Evolutionary conservation across 2,113 vertebrate species (phyloP).

Genomic region (human (Homo sapiens)): GRCh38 chr14:64159001-64159500

Average conservation of each 20-base stretch:
- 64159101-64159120: neutral
- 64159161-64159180: neutral
- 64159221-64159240: neutral
- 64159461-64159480: neutral
- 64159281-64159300: neutral
- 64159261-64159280: neutral
- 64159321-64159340: constrained; percentile 83
- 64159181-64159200: neutral
- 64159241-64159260: neutral
- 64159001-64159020: neutral
- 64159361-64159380: constrained; percentile 77
- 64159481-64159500: too few relatives aligned
- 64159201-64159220: neutral
- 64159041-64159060: neutral
- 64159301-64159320: constrained; percentile 84
- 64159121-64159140: neutral
- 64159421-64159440: constrained; percentile 73
- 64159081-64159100: neutral
- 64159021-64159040: neutral
- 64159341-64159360: constrained; percentile 85
- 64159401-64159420: constrained; percentile 82
- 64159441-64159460: constrained; percentile 80
- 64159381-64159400: constrained; percentile 81
- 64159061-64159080: neutral
- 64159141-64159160: neutral